These are phyloP conservation scores for Chinchilla lanigera DNA, from an alignment of 2,113 vertebrate species.

Conservation along the genomic window DNA sequence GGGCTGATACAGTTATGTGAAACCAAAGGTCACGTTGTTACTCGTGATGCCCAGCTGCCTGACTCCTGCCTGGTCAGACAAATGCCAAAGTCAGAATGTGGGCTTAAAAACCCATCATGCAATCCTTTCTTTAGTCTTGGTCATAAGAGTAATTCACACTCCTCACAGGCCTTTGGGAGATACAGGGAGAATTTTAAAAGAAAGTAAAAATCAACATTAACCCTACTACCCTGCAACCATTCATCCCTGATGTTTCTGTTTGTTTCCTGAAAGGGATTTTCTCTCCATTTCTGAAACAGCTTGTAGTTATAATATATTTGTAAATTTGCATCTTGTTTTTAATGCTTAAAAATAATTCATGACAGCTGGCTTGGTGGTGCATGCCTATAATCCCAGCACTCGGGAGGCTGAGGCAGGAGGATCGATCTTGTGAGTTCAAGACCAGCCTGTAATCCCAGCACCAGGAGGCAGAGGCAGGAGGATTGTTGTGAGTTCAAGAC, in stretches of 20 bases:
- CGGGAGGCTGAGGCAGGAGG: no score
- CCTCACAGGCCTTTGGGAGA: background rate
- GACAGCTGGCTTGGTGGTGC: no score
- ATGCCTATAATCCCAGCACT: no score
- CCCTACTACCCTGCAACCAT: background rate
- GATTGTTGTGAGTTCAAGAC: no score
- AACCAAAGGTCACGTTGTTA: background rate
- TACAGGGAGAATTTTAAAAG: background rate
- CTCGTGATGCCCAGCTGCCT: background rate
- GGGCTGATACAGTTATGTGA: background rate
- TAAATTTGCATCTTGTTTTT: constrained; percentile 2
- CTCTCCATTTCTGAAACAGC: constrained; percentile 34
- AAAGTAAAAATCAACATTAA: background rate
- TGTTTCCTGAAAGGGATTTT: background rate
- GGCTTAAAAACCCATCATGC: rapidly evolving
- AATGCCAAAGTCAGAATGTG: background rate
- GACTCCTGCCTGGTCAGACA: background rate
- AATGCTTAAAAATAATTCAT: background rate
- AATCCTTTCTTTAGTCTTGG: background rate
- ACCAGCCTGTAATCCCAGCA: no score
- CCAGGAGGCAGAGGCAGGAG: no score
- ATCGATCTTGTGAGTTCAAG: no score
- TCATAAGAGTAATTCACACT: background rate
- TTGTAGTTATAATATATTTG: background rate
- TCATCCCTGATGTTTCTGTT: background rate